Conservation (phyloP, 2,113 vertebrate genomes). For the Fukomys damarensis region DNA sequence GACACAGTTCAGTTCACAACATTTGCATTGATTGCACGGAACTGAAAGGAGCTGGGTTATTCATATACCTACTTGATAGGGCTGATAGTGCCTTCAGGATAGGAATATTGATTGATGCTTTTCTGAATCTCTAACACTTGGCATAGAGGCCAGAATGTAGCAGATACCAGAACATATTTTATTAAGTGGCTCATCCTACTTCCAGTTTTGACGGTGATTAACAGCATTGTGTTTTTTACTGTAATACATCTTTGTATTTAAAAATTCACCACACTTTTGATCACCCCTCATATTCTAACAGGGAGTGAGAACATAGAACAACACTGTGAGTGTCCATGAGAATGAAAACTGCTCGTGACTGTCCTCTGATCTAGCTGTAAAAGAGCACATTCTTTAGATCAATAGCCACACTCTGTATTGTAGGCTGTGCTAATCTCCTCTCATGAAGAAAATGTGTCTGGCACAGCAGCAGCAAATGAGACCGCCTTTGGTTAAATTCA, state of each 20-base stretch:
- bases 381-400: background rate
- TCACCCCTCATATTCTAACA: background rate
- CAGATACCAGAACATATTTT: background rate
- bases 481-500: background rate
- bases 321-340: background rate
- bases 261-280: background rate
- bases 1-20: background rate
- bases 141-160: background rate
- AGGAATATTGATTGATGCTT: background rate
- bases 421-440: background rate
- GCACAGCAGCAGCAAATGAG: background rate
- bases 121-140: background rate
- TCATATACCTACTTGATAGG: background rate
- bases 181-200: background rate
- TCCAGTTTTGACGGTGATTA: background rate
- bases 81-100: background rate
- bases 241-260: background rate
- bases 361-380: background rate
- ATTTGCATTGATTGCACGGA: background rate
- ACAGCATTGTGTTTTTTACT: background rate
- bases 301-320: background rate
- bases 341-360: background rate
- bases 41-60: background rate
- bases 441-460: background rate
- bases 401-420: background rate